phyloP scores from a whole-genome alignment of 2,888 invertebrate species.

The Athalia rosae region DNA sequence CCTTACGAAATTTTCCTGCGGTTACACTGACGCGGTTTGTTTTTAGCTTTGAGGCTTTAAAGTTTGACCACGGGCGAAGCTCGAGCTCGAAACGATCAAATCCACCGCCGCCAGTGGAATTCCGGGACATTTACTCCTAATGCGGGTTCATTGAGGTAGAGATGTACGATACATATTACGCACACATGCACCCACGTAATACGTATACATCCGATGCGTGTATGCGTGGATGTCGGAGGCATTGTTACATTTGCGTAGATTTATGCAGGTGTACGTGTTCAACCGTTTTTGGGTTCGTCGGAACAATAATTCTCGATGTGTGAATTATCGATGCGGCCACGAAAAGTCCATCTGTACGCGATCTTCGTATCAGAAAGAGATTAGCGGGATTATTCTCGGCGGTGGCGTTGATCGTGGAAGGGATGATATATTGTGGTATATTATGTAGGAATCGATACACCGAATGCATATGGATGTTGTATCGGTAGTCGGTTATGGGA shows the following conservation, averaged over 20 bases:
- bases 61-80: constrained; percentile 31
- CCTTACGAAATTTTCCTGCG: constrained; percentile 23
- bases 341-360: too few species aligned
- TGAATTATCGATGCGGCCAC: too few species aligned
- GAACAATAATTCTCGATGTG: too few species aligned
- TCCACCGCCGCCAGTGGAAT: constrained; percentile 13
- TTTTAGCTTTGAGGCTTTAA: constrained; percentile 35
- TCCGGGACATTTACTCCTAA: constrained; percentile 29
- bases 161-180: too few species aligned
- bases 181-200: too few species aligned
- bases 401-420: too few species aligned
- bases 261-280: too few species aligned
- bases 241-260: too few species aligned
- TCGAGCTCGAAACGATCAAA: constrained; percentile 29
- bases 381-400: not conserved
- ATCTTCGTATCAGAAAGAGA: not conserved
- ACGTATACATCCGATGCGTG: not conserved
- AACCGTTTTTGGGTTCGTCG: too few species aligned
- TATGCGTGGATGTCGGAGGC: not conserved
- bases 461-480: not conserved
- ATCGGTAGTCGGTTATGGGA: not conserved
- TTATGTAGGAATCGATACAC: too few species aligned
- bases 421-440: too few species aligned
- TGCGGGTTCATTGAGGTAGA: constrained; percentile 8
- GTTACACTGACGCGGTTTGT: constrained; percentile 19